Evolutionary conservation across 2,113 vertebrate genomes (phyloP).

Genomic region (Petromus typicus): DNA sequence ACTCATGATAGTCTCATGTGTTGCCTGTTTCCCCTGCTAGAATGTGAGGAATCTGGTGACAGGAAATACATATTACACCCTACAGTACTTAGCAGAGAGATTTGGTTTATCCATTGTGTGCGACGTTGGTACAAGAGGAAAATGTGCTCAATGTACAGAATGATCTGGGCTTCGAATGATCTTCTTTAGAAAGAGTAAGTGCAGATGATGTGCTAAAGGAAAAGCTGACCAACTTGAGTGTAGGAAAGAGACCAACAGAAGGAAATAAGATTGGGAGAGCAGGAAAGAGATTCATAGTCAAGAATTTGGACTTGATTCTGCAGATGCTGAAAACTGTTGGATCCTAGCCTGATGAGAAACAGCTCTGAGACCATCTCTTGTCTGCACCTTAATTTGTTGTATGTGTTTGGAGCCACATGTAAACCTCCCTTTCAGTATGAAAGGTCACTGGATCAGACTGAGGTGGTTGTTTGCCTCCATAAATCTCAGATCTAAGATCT

Average conservation of each 20-base stretch:
- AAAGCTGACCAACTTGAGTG: background rate
- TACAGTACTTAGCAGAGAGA: background rate
- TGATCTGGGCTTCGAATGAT: background rate
- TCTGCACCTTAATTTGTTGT: background rate
- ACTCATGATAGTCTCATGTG: background rate
- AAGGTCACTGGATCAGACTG: constrained; percentile 9
- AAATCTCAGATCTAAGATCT: too few relatives aligned
- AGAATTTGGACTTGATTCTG: background rate
- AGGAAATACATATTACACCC: background rate
- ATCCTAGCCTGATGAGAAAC: background rate
- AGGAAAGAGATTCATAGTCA: background rate
- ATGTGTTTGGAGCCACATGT: background rate
- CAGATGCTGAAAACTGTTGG: background rate
- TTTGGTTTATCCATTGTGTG: background rate
- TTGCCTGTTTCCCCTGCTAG: background rate
- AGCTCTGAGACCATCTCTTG: background rate
- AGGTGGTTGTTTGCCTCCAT: constrained; percentile 49
- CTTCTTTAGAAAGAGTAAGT: background rate
- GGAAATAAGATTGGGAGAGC: too few relatives aligned
- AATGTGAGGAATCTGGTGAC: background rate
- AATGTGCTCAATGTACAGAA: background rate
- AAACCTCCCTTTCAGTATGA: background rate
- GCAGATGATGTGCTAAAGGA: background rate
- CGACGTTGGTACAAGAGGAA: background rate
- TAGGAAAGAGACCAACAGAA: background rate